These are phyloP conservation scores for Papilio polyxenes DNA, from an alignment of 1,140 invertebrate genomes.

Conservation along the genomic window DNA sequence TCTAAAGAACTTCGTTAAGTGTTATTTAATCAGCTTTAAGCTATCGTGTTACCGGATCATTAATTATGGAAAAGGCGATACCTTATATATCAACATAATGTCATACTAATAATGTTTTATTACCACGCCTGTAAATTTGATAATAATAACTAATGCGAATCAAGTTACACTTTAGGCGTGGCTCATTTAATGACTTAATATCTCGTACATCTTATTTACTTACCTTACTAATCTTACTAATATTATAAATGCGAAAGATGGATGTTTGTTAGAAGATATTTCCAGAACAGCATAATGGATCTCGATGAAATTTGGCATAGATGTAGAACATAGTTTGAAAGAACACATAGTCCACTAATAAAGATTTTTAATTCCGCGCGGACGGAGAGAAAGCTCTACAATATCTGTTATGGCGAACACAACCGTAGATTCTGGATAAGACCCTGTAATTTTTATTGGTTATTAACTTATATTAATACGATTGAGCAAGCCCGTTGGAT, in stretches of 20 bases:
- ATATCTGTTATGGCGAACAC: neutral
- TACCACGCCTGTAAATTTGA: neutral
- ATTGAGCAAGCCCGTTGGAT: neutral
- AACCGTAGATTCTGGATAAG: neutral
- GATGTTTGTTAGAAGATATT: too few relatives aligned
- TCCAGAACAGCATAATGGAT: too few relatives aligned
- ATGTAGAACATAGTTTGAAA: too few relatives aligned
- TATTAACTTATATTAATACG: neutral
- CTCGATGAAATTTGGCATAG: too few relatives aligned
- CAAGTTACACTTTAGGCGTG: neutral
- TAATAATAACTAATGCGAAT: neutral
- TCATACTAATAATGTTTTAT: conserved; percentile 2
- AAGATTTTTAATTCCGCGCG: too few relatives aligned
- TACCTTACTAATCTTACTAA: too few relatives aligned
- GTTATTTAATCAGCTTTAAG: conserved; percentile 3
- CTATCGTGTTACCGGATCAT: conserved; percentile 14
- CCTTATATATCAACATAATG: conserved; percentile 1
- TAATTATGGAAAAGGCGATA: neutral
- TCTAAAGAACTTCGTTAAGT: neutral
- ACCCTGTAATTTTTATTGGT: neutral
- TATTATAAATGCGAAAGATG: too few relatives aligned
- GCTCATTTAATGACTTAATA: neutral
- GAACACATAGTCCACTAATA: too few relatives aligned
- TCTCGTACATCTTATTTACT: neutral
- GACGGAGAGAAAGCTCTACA: neutral